Evolutionary conservation across 2,113 vertebrate species (phyloP), one percentile per base, ranked within the genome.

Genomic region (Myocastor coypus): DNA sequence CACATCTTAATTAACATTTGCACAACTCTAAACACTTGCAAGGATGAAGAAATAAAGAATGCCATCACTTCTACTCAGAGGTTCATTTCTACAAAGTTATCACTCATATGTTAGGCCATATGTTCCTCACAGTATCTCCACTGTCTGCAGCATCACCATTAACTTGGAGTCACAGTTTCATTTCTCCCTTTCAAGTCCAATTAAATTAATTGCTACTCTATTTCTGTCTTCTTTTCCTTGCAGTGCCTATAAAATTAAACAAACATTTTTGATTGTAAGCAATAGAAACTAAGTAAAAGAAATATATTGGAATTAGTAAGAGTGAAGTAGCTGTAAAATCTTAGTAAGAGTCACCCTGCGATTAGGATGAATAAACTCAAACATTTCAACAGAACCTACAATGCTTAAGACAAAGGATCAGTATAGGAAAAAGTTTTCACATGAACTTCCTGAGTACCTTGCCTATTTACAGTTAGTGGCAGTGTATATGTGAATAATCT

Each of bases 81-180:
- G 4, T 59, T 12, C 4, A 26, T 46, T 94, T 91, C 55, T 59
- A 4, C 40, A 20, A 13, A 84, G 37, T 40, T 10, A 52, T 30
- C 14, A 66, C 8, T 3, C 22, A 16, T 0, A 1, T 2, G 34
- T 22, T 28, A 80, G 57, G 26, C 5, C 22, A 1, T 24, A 19
- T 55, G 20, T 28, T 5, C 63, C 12, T 17, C 1, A 2, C 5
- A 13, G 5, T 5, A 50, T 59, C 73, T 34, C 17, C 46, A 71
- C 34, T 69, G 20, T 17, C 42, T 69, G 26, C 50, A n/a, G 2
- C 10, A 40, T 32, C 40, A 16, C n/a, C 57, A 37, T 61, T 42
- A 26, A 50, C 4, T 52, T 42, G 22, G 11, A 30, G 26, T 61
- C 42, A 42, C 59, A 5, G 20, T 68, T 92, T 83, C 24, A 69